These are phyloP conservation scores for Crossocerus cetratus DNA, from an alignment of 2,888 invertebrate species.

Conservation along the genomic window DNA sequence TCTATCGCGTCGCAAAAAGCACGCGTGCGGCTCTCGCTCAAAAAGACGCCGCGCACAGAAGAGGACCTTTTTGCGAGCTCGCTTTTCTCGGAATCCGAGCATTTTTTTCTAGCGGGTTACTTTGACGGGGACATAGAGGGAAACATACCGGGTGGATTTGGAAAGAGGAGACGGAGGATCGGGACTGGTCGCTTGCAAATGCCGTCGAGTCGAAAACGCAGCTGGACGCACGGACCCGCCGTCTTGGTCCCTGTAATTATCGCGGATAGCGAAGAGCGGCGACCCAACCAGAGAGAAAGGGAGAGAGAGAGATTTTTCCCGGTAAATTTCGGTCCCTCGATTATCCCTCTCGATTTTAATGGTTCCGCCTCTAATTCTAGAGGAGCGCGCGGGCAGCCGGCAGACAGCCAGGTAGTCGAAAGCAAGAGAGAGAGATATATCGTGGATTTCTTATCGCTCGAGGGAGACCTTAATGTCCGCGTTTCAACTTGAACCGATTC, in stretches of 20 bases:
- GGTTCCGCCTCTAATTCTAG: slow-evolving; percentile 70
- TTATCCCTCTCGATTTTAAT: slow-evolving; percentile 72
- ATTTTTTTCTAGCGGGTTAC: background rate
- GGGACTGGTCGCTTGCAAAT: slow-evolving; percentile 5
- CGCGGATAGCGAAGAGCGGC: slow-evolving; percentile 5
- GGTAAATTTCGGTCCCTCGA: slow-evolving; percentile 44
- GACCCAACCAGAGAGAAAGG: too few relatives aligned
- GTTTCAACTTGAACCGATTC: too few relatives aligned
- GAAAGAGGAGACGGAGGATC: background rate
- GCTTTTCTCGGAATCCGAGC: too few relatives aligned
- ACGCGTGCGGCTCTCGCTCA: background rate
- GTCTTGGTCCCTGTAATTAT: slow-evolving; percentile 23
- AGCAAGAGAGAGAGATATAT: slow-evolving; percentile 15
- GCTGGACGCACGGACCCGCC: slow-evolving; percentile 4
- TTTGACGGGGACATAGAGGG: background rate
- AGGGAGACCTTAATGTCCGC: too few relatives aligned
- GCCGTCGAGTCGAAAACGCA: background rate
- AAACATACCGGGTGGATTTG: background rate
- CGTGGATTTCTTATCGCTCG: slow-evolving; percentile 64
- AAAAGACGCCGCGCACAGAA: too few relatives aligned
- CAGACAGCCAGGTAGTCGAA: slow-evolving; percentile 24
- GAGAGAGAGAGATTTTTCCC: background rate
- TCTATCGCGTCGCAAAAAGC: too few relatives aligned
- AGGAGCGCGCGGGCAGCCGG: slow-evolving; percentile 28
- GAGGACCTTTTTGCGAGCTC: too few relatives aligned